Evolutionary conservation across 2,797 vertebrate species (phyloP), one percentile per base, ranked within the genome.

Genomic region (Xiphophorus birchmanni): DNA sequence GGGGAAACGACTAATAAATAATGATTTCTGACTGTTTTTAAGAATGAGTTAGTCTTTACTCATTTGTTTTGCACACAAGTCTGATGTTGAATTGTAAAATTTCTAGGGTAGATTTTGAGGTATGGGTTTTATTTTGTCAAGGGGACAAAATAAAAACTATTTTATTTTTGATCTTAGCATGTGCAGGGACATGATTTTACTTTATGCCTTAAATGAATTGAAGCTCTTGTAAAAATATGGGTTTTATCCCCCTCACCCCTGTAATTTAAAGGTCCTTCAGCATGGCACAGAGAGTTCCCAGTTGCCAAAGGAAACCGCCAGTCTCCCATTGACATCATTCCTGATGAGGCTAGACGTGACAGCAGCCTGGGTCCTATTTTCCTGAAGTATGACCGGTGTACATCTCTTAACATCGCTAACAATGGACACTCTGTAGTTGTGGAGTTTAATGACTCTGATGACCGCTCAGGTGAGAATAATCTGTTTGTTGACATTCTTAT

Each of bases 371-470:
- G 92, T 54, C 96, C 96, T 0, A 94, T 99, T 23, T 60, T 93
- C 6, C 50, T 98, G 69, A 96, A 95, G 88, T 99, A 99, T 1
- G 97, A 97, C 73, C 94, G 92, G 0, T 98, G 97, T 74, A 95
- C 94, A 2, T 99, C 98, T 63, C 91, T 97, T 83, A 97, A 89
- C 87, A 97, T 99, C 58, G 82, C 95, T 92, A 99, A 99, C 93
- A 99, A 97, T 1, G 98, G 98, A 21, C 97, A 98, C 86, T 99
- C 98, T 0, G 97, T 99, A 69, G 95, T 96, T 89, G 98, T 99
- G 87, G 97, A 98, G 90, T 99, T 99, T 85, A 96, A 97, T 76
- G 98, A 99, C 82, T 85, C 95, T 0, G 97, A 98, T 80, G 96
- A 98, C 87, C 95, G 97, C 90, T 96, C 97, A 83, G 98, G 98